A percentile compares a stretch with the other conserved stretches of the same genome.
Conservation (phyloP, 1,140 invertebrate species). For the Helicoverpa armigera region DNA sequence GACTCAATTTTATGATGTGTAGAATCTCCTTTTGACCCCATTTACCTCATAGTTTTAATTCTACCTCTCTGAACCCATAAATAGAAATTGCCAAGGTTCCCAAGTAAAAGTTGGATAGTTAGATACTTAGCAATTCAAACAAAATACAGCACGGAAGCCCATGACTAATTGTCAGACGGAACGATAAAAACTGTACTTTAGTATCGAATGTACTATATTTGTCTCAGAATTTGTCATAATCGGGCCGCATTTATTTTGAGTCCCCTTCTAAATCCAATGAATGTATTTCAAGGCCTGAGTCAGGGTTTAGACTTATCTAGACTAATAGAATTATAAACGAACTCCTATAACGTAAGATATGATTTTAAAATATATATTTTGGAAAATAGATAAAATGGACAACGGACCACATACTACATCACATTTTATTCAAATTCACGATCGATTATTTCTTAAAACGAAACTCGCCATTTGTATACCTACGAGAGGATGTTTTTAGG, state of each 20-base stretch:
- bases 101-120: constrained; percentile 2
- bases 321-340: not conserved
- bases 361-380: no score
- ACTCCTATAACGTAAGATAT: no score
- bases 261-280: constrained; percentile 22
- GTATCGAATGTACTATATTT: not conserved
- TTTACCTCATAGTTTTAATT: not conserved
- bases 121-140: not conserved
- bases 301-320: not conserved
- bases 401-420: no score
- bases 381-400: no score
- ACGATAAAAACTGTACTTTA: constrained; percentile 16
- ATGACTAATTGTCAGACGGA: not conserved
- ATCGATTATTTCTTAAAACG: no score
- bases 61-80: not conserved
- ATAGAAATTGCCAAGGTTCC: constrained; percentile 9
- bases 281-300: constrained; percentile 29
- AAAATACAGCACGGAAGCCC: not conserved
- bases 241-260: constrained; percentile 6
- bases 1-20: constrained; percentile 8
- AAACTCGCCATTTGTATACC: no score
- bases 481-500: no score
- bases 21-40: not conserved
- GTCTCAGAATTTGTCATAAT: constrained; percentile 6
- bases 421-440: no score